These are phyloP conservation scores for Trinorchestia longiramus DNA, from an alignment of 1,140 invertebrate species.

Conservation along the genomic window DNA sequence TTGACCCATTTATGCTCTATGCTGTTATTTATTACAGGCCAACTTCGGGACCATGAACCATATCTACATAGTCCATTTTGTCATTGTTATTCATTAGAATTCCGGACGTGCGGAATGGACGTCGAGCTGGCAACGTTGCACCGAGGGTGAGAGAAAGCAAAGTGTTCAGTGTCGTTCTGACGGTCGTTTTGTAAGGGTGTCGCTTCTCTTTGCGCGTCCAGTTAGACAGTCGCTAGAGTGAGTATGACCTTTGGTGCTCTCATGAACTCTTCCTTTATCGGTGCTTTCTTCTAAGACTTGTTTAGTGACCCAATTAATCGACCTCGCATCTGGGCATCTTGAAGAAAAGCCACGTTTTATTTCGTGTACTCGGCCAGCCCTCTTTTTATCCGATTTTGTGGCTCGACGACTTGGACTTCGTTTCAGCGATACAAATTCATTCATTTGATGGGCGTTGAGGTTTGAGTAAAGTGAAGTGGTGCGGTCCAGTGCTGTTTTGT, in stretches of 20 bases:
- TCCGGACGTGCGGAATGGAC: not conserved
- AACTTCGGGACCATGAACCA: not conserved
- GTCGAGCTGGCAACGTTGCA: constrained; percentile 28
- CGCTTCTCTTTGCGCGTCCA: not conserved
- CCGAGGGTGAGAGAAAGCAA: constrained; percentile 30
- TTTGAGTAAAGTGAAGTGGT: constrained; percentile 29
- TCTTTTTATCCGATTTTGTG: constrained; percentile 40
- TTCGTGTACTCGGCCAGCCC: constrained; percentile 26
- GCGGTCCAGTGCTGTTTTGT: not conserved
- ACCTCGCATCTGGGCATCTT: not conserved
- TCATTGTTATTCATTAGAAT: not conserved
- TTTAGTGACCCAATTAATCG: not conserved
- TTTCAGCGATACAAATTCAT: not conserved
- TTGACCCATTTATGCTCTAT: not conserved
- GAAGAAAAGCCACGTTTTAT: constrained; percentile 9
- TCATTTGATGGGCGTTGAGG: not conserved
- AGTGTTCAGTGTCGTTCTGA: constrained; percentile 20
- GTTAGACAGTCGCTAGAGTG: constrained; percentile 41
- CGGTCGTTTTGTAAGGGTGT: constrained; percentile 24
- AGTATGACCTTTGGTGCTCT: constrained; percentile 37
- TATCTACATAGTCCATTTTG: not conserved
- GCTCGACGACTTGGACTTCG: constrained; percentile 28
- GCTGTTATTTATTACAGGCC: not conserved
- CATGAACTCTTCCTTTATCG: constrained; percentile 30
- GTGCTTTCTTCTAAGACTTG: constrained; percentile 28